Base-by-base conservation (phyloP, 2,888 invertebrate species). In the Carterocephalus palaemon region DNA sequence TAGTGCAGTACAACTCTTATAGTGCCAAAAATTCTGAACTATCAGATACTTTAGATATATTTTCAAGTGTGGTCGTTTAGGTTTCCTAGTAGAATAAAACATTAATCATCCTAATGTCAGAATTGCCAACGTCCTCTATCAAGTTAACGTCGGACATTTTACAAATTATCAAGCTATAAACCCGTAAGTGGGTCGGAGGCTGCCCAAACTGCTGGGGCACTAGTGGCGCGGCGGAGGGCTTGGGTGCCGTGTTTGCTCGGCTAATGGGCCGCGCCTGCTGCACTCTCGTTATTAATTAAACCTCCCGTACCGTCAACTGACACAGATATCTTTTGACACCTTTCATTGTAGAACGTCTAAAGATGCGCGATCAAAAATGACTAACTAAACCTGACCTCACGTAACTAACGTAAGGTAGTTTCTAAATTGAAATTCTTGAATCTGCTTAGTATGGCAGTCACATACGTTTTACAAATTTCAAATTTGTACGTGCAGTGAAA, bases 211-310 rank as follows among this genome's bases (percentile, higher is more conserved):
- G 32, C 32, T 40, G 12, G 22, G 39, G 28, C 19, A 10, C 5
- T 20, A 40, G 31, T 23, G 31, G 23, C n/a, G 19, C n/a, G 8
- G 17, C 8, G 40, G 6, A 15, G 13, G 29, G 39, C 28, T 40
- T 19, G 7, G 28, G 20, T 12, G 17, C 56, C 55, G 66, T 81
- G 81, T 83, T 83, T 82, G 70, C 63, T 59, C 64, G 72, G 56
- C 70, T 82, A 83, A 83, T 84, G 81, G 82, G 62, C 69, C 75
- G 64, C 76, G 62, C 82, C 79, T 61, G 62, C 51, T 41, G 16
- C 34, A 36, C 33, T 29, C 23, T 22, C 47, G 41, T 41, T 42
- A 34, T 46, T 51, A 52, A 47, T 51, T 48, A 46, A 47, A 48
- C 40, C 28, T 47, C 38, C 32, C 32, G 15, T 37, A 6, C 17